Evolutionary conservation across 2,113 vertebrate species (phyloP).

Genomic region (Sinocyclocheilus anophthalmus): DNA sequence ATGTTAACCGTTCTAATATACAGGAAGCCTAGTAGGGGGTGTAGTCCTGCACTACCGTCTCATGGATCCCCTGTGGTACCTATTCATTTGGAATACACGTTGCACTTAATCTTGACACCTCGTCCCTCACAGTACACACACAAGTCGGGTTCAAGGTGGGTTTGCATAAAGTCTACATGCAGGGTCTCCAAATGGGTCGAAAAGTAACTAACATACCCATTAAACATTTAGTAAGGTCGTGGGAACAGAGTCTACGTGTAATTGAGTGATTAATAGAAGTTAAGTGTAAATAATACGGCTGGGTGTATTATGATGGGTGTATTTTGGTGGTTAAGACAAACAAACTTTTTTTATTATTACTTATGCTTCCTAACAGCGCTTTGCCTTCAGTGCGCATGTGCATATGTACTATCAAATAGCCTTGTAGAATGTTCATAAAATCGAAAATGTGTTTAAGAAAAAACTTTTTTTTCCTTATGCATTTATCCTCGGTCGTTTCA

Average conservation of each 20-base stretch:
- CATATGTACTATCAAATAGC: background rate
- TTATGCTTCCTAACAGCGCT: background rate
- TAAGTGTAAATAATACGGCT: background rate
- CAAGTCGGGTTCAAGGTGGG: background rate
- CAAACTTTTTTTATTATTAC: no score
- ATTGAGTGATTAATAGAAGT: background rate
- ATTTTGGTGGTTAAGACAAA: background rate
- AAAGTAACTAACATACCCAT: background rate
- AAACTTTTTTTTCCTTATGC: background rate
- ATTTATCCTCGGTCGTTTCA: background rate
- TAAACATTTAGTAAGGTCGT: background rate
- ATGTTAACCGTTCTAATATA: conserved; percentile 35
- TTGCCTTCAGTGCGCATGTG: background rate
- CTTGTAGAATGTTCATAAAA: background rate
- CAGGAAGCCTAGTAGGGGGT: conserved; percentile 41
- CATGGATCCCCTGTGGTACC: conserved; percentile 37
- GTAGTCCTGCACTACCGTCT: background rate
- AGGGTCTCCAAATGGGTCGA: background rate
- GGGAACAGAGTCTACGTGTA: background rate
- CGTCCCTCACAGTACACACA: conserved; percentile 25
- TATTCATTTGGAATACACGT: conserved; percentile 44
- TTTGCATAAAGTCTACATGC: background rate
- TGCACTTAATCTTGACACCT: conserved; percentile 33
- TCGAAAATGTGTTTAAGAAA: background rate
- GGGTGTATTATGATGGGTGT: no score